Base-by-base conservation (phyloP, 1,140 invertebrate genomes). In the Pachypsylla venusta region DNA sequence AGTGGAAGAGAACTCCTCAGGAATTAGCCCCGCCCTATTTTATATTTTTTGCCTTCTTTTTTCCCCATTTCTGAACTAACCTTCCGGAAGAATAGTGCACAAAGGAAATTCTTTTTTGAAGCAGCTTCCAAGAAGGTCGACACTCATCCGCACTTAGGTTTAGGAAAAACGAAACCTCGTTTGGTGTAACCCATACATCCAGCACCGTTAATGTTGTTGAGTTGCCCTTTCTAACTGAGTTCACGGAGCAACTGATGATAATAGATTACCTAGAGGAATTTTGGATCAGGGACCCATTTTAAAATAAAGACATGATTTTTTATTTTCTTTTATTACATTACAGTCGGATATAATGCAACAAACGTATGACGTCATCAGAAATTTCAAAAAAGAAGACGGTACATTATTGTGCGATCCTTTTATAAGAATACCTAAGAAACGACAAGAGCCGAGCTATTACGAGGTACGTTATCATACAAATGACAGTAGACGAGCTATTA, bases 311-410 rank as follows among this genome's bases (percentile, higher is more conserved):
- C 30, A 35, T 35, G n/a, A 10, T 35, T 35, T 61, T 26, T 56
- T 25, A 62, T 35, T 56, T 58, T 53, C 48, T 64, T 56, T 60
- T 66, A 58, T 66, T 60, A 19, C 48, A 26, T 74, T 73, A 14
- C 70, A 87, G 81, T 79, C 79, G 65, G 90, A 94, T 72, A 76
- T 91, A 61, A 91, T 89, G 68, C 91, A 95, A 71, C 89, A 93
- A 68, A 71, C 96, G 25, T 95, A 93, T 75, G 93, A 98, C 66
- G 83, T 84, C 7, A 83, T 98, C 58, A 75, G 93, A 59, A 92
- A 86, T 68, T 82, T 88, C 63, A 94, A 93, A 71, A 92, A 92
- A 66, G 89, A 93, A 65, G 91, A 96, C 77, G 92, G 93, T 1
- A 77, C 81, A 2, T 73, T 93, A 61, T 68, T 96, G 4, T 97